Evolutionary conservation across 2,888 invertebrate genomes (phyloP).

Genomic region (Lepidocyrtoides sp.): DNA sequence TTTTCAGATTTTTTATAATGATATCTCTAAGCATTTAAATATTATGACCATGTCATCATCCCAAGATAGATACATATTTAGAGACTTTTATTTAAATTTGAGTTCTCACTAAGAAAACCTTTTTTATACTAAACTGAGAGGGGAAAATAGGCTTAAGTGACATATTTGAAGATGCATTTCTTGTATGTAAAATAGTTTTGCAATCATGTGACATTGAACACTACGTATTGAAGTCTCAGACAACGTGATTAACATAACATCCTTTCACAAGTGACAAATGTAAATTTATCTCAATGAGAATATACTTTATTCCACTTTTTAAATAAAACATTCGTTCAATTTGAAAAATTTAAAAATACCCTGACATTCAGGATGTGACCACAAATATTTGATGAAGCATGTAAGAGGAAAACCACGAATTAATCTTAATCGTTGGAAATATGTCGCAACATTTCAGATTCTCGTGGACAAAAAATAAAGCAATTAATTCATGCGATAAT

Average conservation of each 20-base stretch:
- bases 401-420: neutral
- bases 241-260: neutral
- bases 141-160: neutral
- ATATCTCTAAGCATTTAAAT: neutral
- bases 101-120: neutral
- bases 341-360: neutral
- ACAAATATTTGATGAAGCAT: neutral
- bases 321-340: neutral
- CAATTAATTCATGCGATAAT: too few relatives aligned
- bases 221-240: neutral
- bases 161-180: neutral
- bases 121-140: neutral
- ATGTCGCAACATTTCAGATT: too few relatives aligned
- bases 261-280: too few relatives aligned
- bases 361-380: neutral
- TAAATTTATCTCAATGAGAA: neutral
- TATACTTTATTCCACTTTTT: neutral
- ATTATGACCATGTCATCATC: neutral
- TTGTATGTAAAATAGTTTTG: neutral
- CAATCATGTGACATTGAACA: constrained; percentile 1
- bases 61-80: neutral
- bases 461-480: too few relatives aligned
- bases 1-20: neutral
- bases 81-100: neutral
- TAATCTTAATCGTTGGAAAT: neutral